Percentiles rank a stretch among this genome's conserved stretches.
Evolutionary conservation across 1,140 invertebrate genomes (phyloP).

Genomic region (Heterodera schachtii): DNA sequence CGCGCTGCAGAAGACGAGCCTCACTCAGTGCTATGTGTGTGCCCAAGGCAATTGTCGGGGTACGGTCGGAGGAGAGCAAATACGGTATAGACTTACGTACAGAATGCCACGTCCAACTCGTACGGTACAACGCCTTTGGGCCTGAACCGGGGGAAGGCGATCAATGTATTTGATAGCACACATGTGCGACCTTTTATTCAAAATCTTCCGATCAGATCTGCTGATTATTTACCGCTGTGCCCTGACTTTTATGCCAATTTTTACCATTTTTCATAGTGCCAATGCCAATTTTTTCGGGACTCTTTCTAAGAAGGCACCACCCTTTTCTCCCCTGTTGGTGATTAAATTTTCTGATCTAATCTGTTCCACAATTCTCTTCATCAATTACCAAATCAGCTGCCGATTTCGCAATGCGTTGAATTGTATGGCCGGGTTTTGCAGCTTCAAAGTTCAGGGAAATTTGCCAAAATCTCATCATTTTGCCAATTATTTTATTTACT

Average conservation of each 20-base stretch:
- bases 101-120: conserved; percentile 61
- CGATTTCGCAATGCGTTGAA: conserved; percentile 38
- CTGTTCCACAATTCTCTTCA: conserved; percentile 16
- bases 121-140: conserved; percentile 58
- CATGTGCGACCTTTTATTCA: no score
- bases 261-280: no score
- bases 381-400: conserved; percentile 34
- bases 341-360: conserved; percentile 19
- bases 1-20: conserved; percentile 56
- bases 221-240: no score
- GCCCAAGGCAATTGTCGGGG: conserved; percentile 16
- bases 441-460: conserved; percentile 3
- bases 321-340: conserved; percentile 2
- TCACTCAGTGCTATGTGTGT: conserved; percentile 50
- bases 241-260: no score
- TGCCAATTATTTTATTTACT: not conserved
- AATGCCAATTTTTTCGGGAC: no score
- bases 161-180: no score
- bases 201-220: no score
- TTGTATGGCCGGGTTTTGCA: conserved; percentile 30
- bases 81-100: conserved; percentile 51
- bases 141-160: conserved; percentile 40
- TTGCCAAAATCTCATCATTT: not conserved
- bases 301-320: no score
- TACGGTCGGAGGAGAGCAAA: not conserved